Base-by-base conservation (phyloP, 2,888 invertebrate genomes). In the Prostheceraeus crozeri region DNA sequence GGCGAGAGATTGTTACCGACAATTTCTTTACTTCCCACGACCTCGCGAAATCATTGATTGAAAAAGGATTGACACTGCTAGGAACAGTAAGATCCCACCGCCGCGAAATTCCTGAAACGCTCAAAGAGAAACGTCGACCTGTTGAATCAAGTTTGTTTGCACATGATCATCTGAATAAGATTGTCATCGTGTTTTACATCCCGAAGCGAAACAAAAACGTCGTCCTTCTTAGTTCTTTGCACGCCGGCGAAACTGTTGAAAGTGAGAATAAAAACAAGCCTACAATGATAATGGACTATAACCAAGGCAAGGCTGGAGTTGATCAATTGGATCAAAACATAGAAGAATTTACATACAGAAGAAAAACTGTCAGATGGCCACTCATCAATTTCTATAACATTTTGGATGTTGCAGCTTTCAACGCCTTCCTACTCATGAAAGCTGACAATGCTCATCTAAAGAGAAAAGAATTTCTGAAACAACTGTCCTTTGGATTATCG, bases 241-340 rank as follows among this genome's bases (percentile, higher is more conserved):
- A 40, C 40, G 14, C 40, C 40, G 40, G 40, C 23, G 19, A 40
- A 19, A 19, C 23, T 16, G 6, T 40, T 40, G 14, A 19, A 19
- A 16, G 19, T 4, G 40, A 40, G 40, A 40, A 40, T 23, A 40
- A 8, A 40, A 40, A 40, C 23, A 40, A 40, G 19, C 40, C 40
- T 16, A 14, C n/a, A 14, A 40, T 4, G 40, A 40, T 40, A 10
- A 16, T 40, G 6, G 40, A 40, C n/a, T 40, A 40, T 23, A 40
- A 40, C 40, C 16, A 40, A 19, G 40, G 14, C 40, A 40, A 40
- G 19, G n/a, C 40, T 6, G 14, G 40, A 19, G 40, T 40, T 40
- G 40, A 40, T 40, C 40, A 40, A 40, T 23, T 40, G 19, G 14
- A 40, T 40, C 40, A 40, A 40, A 40, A 40, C 40, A 23, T n/a